Conservation (phyloP, 2,888 invertebrate genomes). For the Linnaemya vulpina region DNA sequence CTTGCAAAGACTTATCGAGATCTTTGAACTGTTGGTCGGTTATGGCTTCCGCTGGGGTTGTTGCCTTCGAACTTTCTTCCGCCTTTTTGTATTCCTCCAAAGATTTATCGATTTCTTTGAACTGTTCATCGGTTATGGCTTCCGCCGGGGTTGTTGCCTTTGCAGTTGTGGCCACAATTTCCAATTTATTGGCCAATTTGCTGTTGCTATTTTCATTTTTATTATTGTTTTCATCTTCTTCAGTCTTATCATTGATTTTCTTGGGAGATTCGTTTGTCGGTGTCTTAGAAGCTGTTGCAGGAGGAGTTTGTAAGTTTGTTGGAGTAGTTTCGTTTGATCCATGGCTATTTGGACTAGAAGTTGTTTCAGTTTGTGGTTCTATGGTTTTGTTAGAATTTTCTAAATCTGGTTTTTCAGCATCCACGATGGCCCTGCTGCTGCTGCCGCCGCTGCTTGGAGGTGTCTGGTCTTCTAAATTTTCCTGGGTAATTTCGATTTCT, state of each 20-base stretch:
- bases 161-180: background rate
- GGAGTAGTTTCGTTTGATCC: slow-evolving; percentile 18
- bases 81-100: slow-evolving; percentile 42
- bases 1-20: slow-evolving; percentile 34
- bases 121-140: slow-evolving; percentile 47
- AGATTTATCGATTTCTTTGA: slow-evolving; percentile 44
- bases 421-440: background rate
- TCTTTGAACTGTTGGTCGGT: slow-evolving; percentile 56
- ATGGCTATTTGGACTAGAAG: background rate
- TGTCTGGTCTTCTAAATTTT: slow-evolving; percentile 27
- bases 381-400: background rate
- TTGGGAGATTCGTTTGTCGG: slow-evolving; percentile 44
- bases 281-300: background rate
- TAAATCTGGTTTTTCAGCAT: background rate
- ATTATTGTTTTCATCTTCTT: slow-evolving; percentile 70
- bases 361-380: background rate
- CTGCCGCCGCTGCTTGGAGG: background rate
- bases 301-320: slow-evolving; percentile 1
- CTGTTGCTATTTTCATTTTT: slow-evolving; percentile 53
- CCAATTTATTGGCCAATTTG: slow-evolving; percentile 8
- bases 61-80: background rate
- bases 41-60: background rate
- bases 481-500: background rate
- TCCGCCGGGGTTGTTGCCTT: background rate
- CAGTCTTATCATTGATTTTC: slow-evolving; percentile 72